A percentile compares a stretch with the other conserved stretches of the same genome.
phyloP scores from a whole-genome alignment of 1,140 invertebrate genomes.

The Listronotus oregonensis region DNA sequence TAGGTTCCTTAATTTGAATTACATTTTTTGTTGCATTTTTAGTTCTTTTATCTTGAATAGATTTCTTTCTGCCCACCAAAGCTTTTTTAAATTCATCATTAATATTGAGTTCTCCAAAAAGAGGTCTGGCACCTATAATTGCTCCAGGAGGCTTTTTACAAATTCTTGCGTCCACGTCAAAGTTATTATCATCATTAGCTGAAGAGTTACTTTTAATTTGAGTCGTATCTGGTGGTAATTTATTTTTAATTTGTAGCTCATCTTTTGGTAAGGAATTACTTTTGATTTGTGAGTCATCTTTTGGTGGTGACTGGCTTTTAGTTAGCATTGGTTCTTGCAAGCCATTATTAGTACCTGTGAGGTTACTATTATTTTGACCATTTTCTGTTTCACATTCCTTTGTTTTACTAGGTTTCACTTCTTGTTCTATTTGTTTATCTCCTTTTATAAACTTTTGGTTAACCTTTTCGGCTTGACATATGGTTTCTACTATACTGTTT shows the following conservation, averaged over 20 bases:
- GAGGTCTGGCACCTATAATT: conserved; percentile 54
- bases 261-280: conserved; percentile 27
- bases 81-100: conserved; percentile 54
- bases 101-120: conserved; percentile 53
- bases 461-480: too few species aligned
- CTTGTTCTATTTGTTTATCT: not conserved
- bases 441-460: not conserved
- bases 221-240: too few species aligned
- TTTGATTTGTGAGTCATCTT: conserved; percentile 5
- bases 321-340: not conserved
- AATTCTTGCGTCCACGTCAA: conserved; percentile 38
- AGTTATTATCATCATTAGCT: not conserved
- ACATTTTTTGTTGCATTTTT: conserved; percentile 32
- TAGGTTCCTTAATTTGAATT: conserved; percentile 12
- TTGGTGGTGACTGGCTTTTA: not conserved
- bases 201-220: too few species aligned
- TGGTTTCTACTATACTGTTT: too few species aligned
- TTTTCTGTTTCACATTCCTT: not conserved
- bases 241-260: not conserved
- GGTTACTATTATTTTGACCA: not conserved
- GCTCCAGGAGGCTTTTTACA: conserved; percentile 53
- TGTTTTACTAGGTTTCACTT: not conserved
- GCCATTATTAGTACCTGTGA: not conserved
- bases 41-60: conserved; percentile 35
- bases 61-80: conserved; percentile 45